Evolutionary conservation across 2,797 vertebrate species (phyloP).

Genomic region (Peromyscus melanophrys): DNA sequence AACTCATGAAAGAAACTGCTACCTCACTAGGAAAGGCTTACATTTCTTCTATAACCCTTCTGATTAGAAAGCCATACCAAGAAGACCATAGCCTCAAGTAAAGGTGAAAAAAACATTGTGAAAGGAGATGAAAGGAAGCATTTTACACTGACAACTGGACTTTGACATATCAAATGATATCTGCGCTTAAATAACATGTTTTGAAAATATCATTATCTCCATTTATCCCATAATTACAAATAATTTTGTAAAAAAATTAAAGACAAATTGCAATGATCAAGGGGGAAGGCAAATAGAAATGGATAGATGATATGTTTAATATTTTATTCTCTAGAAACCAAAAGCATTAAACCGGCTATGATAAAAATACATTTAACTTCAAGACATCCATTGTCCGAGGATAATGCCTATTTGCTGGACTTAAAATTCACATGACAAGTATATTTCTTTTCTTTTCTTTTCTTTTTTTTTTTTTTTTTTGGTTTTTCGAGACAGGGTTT

Average conservation of each 20-base stretch:
- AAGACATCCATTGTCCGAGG: background rate
- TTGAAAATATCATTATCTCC: background rate
- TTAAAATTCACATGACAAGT: conserved; percentile 40
- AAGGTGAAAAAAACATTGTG: background rate
- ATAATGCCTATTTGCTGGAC: conserved; percentile 29
- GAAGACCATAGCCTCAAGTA: background rate
- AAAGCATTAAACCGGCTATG: background rate
- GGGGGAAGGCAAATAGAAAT: background rate
- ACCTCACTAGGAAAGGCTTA: conserved; percentile 3
- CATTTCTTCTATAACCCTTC: background rate
- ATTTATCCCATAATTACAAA: background rate
- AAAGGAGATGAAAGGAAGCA: conserved; percentile 10
- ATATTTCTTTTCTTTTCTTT: no score
- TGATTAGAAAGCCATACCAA: conserved; percentile 20
- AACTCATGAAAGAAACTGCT: conserved; percentile 55
- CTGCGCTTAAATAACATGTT: conserved; percentile 11
- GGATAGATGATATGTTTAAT: background rate
- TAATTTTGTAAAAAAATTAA: background rate
- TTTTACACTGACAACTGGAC: background rate
- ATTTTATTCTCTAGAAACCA: conserved; percentile 22
- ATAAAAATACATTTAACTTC: conserved; percentile 22
- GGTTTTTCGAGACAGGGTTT: no score
- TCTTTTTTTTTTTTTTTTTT: no score
- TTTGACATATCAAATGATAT: conserved; percentile 11
- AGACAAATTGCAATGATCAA: background rate